Evolutionary conservation across 2,113 vertebrate genomes (phyloP), one percentile per base, ranked within the genome.

Genomic region (Mugil cephalus): DNA sequence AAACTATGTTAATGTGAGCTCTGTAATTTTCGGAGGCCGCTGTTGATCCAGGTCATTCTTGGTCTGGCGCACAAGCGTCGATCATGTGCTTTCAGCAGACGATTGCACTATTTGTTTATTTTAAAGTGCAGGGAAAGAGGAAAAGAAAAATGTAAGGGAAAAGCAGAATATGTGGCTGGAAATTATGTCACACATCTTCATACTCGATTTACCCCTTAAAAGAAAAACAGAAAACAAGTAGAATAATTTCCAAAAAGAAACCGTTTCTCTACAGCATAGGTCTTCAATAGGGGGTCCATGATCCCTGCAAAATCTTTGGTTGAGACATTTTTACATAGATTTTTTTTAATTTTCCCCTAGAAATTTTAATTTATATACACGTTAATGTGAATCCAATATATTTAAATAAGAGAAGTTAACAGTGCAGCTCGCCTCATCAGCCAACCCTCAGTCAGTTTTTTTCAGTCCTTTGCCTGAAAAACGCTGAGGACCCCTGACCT

Each of bases 1-100:
- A 82, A 87, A 88, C 79, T 48, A 71, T 40, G 48, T 77, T 69
- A 72, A 40, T 39, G 43, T 6, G 42, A 68, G 69, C 83, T 83
- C 87, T 93, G 83, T 93, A 77, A 90, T 92, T 93, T 89, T 74
- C 72, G 40, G 54, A 70, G 50, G 71, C 62, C 67, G 19, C 7
- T 56, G 52, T 52, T 46, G 73, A 78, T 77, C 43, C 43, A 30
- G 62, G 64, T 62, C 68, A 58, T 75, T 85, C 78, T 69, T 12
- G 72, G 83, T 80, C 71, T 85, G 80, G 85, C 69, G 1, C 53
- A n/a, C 36, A 9, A n/a, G 59, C 35, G 6, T 9, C 52, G 54
- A 74, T 65, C 60, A 19, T 66, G 66, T 38, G 19, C 52, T 54
- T 47, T 47, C 56, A 55, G 55, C 24, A 30, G 5, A 30, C 3